Conservation (phyloP, 2,888 invertebrate species). For the Nycteola revayana region DNA sequence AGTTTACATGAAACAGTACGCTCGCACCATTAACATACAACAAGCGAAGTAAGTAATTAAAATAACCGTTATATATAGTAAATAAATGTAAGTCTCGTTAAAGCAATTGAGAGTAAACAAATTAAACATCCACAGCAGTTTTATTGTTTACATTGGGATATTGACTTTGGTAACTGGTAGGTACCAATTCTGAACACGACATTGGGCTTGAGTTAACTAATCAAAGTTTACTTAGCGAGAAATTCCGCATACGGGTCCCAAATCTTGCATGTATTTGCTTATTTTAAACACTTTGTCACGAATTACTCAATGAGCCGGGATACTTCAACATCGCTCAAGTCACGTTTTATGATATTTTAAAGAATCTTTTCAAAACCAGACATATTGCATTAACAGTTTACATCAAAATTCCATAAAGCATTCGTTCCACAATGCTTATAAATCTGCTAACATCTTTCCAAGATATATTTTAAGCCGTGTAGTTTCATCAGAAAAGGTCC, state of each 20-base stretch:
- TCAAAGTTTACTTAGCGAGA: too few species aligned
- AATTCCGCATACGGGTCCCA: too few species aligned
- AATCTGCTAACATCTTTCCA: slow-evolving; percentile 24
- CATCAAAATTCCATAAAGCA: neutral
- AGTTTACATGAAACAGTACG: slow-evolving; percentile 40
- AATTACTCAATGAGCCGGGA: too few species aligned
- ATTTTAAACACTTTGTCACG: slow-evolving; percentile 2
- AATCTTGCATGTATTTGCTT: too few species aligned
- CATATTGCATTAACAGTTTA: too few species aligned
- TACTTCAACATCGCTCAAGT: too few species aligned
- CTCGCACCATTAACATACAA: slow-evolving; percentile 48
- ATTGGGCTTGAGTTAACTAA: too few species aligned
- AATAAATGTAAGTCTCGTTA: slow-evolving; percentile 60
- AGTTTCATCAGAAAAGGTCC: slow-evolving; percentile 36
- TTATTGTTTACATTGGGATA: slow-evolving; percentile 43
- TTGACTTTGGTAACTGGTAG: too few species aligned
- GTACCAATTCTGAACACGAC: too few species aligned
- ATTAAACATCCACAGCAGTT: slow-evolving; percentile 2
- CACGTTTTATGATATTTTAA: too few species aligned
- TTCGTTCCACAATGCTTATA: slow-evolving; percentile 5
- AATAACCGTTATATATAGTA: slow-evolving; percentile 63
- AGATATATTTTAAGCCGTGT: slow-evolving; percentile 35
- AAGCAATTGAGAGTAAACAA: slow-evolving; percentile 52
- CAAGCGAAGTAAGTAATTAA: slow-evolving; percentile 54
- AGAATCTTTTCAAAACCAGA: too few species aligned